Conservation (phyloP, 2,797 vertebrate species). For the Linurgus olivaceus region DNA sequence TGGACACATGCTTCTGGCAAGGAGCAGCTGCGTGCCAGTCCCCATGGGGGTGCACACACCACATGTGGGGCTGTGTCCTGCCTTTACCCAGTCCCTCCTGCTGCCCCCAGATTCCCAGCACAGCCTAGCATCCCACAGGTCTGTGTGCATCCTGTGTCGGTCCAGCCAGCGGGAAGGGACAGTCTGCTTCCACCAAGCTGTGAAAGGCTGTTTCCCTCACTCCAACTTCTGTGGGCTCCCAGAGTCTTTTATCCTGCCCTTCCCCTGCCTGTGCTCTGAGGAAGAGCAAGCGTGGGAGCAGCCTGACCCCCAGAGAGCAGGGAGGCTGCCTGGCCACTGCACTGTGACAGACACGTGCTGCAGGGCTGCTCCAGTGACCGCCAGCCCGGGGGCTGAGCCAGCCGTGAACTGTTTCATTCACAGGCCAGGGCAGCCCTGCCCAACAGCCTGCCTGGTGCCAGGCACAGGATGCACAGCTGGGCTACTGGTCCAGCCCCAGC, state of each 20-base stretch:
- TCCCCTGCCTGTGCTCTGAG: neutral
- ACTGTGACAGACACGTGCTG: fast-evolving
- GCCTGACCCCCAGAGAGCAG: no score
- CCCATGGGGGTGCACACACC: fast-evolving
- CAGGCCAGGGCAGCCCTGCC: neutral
- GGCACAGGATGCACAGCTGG: neutral
- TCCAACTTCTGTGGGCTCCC: neutral
- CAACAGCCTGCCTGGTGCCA: neutral
- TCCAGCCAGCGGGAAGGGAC: neutral
- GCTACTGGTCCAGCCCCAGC: neutral
- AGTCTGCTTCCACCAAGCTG: neutral
- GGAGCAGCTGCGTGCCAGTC: fast-evolving
- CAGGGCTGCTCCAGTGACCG: neutral
- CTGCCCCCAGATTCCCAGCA: fast-evolving
- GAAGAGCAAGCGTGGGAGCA: neutral
- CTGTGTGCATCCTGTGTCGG: neutral
- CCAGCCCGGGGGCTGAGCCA: fast-evolving
- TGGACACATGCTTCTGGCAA: neutral
- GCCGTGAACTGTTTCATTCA: neutral
- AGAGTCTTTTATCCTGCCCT: neutral
- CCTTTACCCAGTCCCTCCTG: neutral
- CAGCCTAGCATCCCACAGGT: fast-evolving
- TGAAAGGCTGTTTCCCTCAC: neutral
- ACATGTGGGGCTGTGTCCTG: fast-evolving
- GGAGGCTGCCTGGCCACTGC: neutral